Evolutionary conservation across 2,797 vertebrate genomes (phyloP), one percentile per base, ranked within the genome.

Genomic region (Chloroceryle inda): DNA sequence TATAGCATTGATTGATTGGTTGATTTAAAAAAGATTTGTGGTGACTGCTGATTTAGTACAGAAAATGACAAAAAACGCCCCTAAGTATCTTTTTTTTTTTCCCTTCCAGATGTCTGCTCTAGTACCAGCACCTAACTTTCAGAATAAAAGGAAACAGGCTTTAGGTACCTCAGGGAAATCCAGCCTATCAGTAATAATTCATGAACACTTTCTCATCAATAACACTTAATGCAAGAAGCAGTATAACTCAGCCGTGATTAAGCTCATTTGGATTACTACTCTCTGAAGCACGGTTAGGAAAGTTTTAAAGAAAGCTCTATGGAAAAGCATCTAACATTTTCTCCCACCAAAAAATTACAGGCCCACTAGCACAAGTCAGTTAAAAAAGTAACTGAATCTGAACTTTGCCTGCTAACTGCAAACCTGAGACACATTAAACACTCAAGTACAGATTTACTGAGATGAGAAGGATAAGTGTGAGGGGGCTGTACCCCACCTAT

Each of bases 151-250:
- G 55, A 74, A 88, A 52, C 11, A 63, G 44, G 67, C 84, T 82
- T 73, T 27, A 53, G 64, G 31, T 50, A 80, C 81, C 81, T 63
- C 35, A 80, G 91, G 78, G 89, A 85, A 96, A 82, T 83, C 56
- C 61, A 92, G 72, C 29, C 62, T 80, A 63, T 52, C 88, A 79
- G 67, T 90, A 93, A 93, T 89, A 95, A 96, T 80, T 93, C 91
- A 96, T 58, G 52, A 95, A 87, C 64, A 56, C 81, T 87, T 96
- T 79, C 52, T 71, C 81, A 93, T 94, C 94, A 92, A 83, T 91
- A 93, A 92, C 38, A 87, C 64, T 95, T 94, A 91, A 95, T 91
- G 68, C 72, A 91, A 85, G 86, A 93, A 96, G 75, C 61, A 95
- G 71, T 44, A 64, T 89, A 96, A 96, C 68, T 93, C 81, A 92